Percentiles rank a stretch among this genome's conserved stretches.
Conservation (phyloP, 2,797 vertebrate genomes). For the Anas capensis region DNA sequence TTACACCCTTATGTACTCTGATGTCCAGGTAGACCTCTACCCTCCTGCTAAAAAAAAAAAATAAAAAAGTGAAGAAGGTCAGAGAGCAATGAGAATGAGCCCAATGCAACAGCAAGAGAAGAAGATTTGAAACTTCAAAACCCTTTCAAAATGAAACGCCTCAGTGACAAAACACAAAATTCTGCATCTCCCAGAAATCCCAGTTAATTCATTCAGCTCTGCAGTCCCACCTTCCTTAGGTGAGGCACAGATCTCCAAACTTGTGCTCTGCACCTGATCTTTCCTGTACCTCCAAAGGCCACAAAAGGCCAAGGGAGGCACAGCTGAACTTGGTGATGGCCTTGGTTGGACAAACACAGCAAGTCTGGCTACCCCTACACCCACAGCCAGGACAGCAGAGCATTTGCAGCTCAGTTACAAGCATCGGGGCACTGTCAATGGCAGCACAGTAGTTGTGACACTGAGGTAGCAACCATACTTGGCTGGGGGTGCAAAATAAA, state of each 20-base stretch:
- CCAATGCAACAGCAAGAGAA: neutral
- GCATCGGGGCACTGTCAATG: neutral
- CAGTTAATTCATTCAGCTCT: neutral
- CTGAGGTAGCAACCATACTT: neutral
- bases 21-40: neutral
- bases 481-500: neutral
- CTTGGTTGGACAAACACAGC: neutral
- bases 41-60: neutral
- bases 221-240: neutral
- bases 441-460: neutral
- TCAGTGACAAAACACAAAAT: neutral
- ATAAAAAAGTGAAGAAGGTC: neutral
- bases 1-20: neutral
- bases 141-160: neutral
- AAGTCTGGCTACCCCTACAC: accelerated
- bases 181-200: neutral
- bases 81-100: accelerated
- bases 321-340: accelerated
- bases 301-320: too few species aligned
- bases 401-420: neutral
- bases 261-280: neutral
- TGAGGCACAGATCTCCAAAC: neutral
- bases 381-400: neutral
- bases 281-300: neutral
- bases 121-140: neutral